A percentile compares a stretch with the other conserved stretches of the same genome.
Evolutionary conservation across 2,797 vertebrate genomes (phyloP).

Genomic region (Austrolebias charrua): DNA sequence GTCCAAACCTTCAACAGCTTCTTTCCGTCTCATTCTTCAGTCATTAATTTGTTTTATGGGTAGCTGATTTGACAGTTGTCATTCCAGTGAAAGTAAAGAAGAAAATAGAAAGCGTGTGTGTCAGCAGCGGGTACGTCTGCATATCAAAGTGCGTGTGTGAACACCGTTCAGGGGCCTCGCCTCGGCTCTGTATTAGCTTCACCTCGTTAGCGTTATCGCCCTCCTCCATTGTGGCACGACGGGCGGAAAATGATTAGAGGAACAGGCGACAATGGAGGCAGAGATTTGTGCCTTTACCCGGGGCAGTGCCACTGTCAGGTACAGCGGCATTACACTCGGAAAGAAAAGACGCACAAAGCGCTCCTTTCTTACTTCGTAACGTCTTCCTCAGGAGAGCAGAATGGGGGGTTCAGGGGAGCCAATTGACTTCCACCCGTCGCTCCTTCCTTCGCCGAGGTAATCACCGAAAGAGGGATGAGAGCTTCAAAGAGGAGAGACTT

Average conservation of each 20-base stretch:
- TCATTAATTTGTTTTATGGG: slow-evolving; percentile 15
- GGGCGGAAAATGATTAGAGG: slow-evolving; percentile 80
- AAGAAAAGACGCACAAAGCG: slow-evolving; percentile 68
- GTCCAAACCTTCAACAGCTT: neutral
- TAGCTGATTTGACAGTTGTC: slow-evolving; percentile 19
- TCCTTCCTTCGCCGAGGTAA: slow-evolving; percentile 37
- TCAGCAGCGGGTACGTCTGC: slow-evolving; percentile 26
- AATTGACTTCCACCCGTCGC: slow-evolving; percentile 47
- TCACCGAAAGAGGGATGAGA: slow-evolving; percentile 30
- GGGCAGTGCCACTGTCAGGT: slow-evolving; percentile 68
- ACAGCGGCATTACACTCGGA: slow-evolving; percentile 69
- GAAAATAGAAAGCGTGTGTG: slow-evolving; percentile 32
- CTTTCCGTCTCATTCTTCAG: neutral
- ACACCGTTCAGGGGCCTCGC: slow-evolving; percentile 52
- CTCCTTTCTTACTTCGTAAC: slow-evolving; percentile 61
- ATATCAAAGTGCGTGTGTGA: slow-evolving; percentile 48
- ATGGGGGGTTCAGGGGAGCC: slow-evolving; percentile 36
- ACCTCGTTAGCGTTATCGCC: slow-evolving; percentile 77
- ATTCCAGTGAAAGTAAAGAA: slow-evolving; percentile 26
- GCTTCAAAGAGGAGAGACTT: slow-evolving; percentile 23
- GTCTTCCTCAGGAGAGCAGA: slow-evolving; percentile 63
- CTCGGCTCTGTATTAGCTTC: slow-evolving; percentile 72
- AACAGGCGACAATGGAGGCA: slow-evolving; percentile 78
- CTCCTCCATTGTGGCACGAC: slow-evolving; percentile 75
- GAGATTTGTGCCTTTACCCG: slow-evolving; percentile 73